phyloP scores from a whole-genome alignment of 2,797 vertebrate species.

The Falco columbarius region DNA sequence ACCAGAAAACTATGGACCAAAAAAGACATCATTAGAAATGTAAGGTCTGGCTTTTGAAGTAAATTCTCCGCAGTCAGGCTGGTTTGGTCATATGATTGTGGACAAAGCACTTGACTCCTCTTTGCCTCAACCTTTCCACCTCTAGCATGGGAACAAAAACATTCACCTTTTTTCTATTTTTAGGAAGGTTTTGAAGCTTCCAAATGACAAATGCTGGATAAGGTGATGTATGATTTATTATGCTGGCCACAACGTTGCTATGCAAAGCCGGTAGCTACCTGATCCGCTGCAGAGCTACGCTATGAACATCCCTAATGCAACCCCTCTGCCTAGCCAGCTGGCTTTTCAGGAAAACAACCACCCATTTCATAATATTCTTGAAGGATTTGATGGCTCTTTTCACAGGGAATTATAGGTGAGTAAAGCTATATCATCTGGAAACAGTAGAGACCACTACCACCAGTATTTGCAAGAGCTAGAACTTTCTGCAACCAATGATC shows the following conservation, averaged over 20 bases:
- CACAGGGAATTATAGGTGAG: background rate
- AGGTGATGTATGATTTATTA: background rate
- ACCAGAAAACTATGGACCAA: background rate
- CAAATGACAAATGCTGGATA: background rate
- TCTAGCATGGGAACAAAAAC: background rate
- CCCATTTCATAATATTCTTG: background rate
- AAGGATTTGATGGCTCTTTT: background rate
- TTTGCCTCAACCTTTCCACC: background rate
- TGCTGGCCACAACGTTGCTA: background rate
- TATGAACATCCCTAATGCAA: conserved; percentile 11
- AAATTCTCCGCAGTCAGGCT: background rate
- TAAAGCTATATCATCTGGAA: background rate
- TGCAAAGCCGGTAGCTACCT: conserved; percentile 6
- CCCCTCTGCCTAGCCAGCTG: background rate
- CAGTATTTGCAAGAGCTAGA: background rate
- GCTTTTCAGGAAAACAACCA: background rate
- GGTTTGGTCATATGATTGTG: background rate
- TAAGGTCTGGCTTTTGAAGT: background rate
- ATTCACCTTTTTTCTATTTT: background rate
- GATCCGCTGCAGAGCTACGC: conserved; percentile 21
- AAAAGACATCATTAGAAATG: background rate
- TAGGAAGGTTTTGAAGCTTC: background rate
- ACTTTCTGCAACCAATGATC: background rate
- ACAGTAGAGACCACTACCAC: background rate
- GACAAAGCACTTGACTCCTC: background rate